Percentiles rank a stretch among this genome's conserved stretches.
phyloP scores from a whole-genome alignment of 2,113 vertebrate genomes.

The Quiscalus mexicanus region DNA sequence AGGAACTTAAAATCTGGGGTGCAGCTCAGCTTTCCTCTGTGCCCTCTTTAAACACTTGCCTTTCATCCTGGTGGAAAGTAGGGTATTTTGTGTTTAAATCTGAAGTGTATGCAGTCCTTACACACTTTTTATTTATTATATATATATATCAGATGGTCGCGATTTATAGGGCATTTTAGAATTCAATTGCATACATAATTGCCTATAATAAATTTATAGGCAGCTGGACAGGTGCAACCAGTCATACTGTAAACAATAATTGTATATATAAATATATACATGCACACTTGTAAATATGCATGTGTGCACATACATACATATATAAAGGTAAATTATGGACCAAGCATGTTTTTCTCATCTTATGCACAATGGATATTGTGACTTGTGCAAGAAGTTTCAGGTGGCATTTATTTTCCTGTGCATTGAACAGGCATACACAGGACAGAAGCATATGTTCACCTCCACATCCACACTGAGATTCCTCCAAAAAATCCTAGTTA shows the following conservation, averaged over 20 bases:
- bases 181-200: slow-evolving; percentile 64
- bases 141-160: slow-evolving; percentile 19
- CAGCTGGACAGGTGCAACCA: slow-evolving; percentile 58
- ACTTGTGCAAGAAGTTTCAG: slow-evolving; percentile 31
- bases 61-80: not conserved
- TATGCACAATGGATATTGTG: not conserved
- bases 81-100: not conserved
- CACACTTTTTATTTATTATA: slow-evolving; percentile 24
- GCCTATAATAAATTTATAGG: slow-evolving; percentile 69
- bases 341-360: not conserved
- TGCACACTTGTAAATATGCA: slow-evolving; percentile 58
- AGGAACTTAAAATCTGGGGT: not conserved
- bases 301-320: not conserved
- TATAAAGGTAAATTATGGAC: slow-evolving; percentile 24
- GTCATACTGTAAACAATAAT: slow-evolving; percentile 58
- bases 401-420: not conserved
- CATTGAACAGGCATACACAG: not conserved
- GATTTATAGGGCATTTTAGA: slow-evolving; percentile 62
- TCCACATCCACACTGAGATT: not conserved
- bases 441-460: not conserved
- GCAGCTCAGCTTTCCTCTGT: not conserved
- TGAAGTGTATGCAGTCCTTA: not conserved
- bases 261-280: slow-evolving; percentile 49
- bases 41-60: not conserved
- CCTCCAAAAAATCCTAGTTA: slow-evolving; percentile 1